phyloP scores from a whole-genome alignment of 2,797 vertebrate species.

The Thunnus albacares region DNA sequence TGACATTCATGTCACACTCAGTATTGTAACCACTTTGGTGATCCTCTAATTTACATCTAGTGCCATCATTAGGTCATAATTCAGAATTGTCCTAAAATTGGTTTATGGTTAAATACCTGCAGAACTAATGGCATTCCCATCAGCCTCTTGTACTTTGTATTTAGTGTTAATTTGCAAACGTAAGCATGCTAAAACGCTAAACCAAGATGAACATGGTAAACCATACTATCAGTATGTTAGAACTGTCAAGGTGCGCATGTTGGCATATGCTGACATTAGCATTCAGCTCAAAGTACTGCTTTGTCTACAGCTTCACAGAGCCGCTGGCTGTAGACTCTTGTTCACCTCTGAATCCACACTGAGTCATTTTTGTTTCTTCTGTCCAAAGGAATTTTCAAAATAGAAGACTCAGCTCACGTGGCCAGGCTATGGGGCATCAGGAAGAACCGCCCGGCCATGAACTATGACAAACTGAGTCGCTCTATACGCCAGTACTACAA shows the following conservation, averaged over 20 bases:
- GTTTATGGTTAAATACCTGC: background rate
- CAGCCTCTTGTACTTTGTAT: background rate
- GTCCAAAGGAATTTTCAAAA: conserved; percentile 94
- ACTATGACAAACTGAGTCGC: conserved; percentile 98
- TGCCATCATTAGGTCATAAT: too few relatives aligned
- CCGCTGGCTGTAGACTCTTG: background rate
- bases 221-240: too few relatives aligned
- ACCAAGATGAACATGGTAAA: too few relatives aligned
- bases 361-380: background rate
- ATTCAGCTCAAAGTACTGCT: too few relatives aligned
- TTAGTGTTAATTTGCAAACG: too few relatives aligned
- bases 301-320: too few relatives aligned
- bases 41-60: too few relatives aligned
- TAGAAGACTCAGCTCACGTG: conserved; percentile 95
- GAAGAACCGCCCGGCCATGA: conserved; percentile 98
- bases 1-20: too few relatives aligned
- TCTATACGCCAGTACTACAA: conserved; percentile 99
- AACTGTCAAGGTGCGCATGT: too few relatives aligned
- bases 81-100: background rate
- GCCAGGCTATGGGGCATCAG: conserved; percentile 95
- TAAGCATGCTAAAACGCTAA: background rate
- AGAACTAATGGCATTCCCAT: background rate
- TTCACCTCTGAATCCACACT: background rate
- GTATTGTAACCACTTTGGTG: too few relatives aligned
- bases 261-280: too few relatives aligned